These are phyloP conservation scores for Ceyx melanurus DNA, from an alignment of 2,113 vertebrate genomes.

Conservation along the genomic window DNA sequence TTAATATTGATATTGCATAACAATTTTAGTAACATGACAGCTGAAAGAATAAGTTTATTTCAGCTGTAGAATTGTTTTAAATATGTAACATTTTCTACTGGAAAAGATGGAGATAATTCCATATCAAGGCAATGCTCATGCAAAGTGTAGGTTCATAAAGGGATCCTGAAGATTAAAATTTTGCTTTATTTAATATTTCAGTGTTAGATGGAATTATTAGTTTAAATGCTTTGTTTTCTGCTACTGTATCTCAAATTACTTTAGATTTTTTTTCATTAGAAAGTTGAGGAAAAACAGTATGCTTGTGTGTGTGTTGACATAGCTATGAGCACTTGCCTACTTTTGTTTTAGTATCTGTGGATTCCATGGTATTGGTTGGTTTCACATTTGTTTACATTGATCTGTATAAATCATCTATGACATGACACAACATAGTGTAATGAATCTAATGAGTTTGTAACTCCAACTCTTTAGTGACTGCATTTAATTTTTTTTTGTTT, in stretches of 20 bases:
- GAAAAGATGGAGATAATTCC: not conserved
- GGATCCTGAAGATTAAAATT: not conserved
- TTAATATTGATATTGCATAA: not conserved
- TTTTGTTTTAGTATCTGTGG: not conserved
- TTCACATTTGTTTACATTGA: not conserved
- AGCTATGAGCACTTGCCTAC: not conserved
- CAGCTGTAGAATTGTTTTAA: not conserved
- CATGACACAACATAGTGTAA: not conserved
- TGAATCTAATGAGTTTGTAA: not conserved
- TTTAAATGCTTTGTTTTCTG: not conserved
- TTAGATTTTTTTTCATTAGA: no score
- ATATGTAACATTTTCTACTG: not conserved
- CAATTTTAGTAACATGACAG: not conserved
- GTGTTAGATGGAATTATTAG: not conserved
- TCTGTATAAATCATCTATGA: not conserved
- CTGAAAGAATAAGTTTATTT: not conserved
- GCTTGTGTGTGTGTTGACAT: not conserved
- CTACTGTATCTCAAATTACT: not conserved
- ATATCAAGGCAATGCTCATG: not conserved
- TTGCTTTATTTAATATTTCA: not conserved
- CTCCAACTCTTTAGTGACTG: not conserved
- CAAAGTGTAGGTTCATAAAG: not conserved
- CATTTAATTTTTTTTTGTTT: not conserved
- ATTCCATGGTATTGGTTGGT: not conserved
- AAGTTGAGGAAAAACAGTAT: not conserved